Base-by-base conservation (phyloP, 1,140 invertebrate species). In the Lepidurus arcticus region DNA sequence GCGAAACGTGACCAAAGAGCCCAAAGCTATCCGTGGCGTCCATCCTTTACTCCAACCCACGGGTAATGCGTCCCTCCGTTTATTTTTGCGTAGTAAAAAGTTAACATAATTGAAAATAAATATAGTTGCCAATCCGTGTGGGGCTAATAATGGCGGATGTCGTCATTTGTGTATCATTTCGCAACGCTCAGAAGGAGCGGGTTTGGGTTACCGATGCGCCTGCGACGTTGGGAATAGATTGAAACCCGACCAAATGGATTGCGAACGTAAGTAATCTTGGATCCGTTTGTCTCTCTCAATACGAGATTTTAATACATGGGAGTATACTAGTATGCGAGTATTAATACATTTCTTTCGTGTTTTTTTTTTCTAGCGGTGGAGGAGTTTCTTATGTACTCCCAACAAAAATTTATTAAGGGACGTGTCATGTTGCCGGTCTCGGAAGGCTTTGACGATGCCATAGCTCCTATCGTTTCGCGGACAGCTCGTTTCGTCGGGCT, bases 301-400 rank as follows among this genome's bases (percentile, higher is more conserved):
- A 6, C 34, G 8, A 43, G n/a, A 73, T 34, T 34, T 34, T 34
- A 34, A 34, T 3, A 3, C 34, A 34, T 2, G 2, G 2, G 21
- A 73, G 16, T 24, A n/a, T 73, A 16, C 2, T 73, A 16, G 21
- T 73, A n/a, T 24, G 16, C 3, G 10, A 34, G 73, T 21, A 13
- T 21, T 75, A 42, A 75, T 24, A 42, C 9, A 53, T 76, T 44
- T 76, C 16, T 42, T 77, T 80, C 75, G 42, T 77, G n/a, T 78
- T 81, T 74, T 79, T 79, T 79, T 80, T 79, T 84, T 85, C 77
- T 82, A 88, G 88, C 91, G 24, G 92, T 98, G 0, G 88, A 91
- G 45, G 94, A 98, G 81, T 99, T 99, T 84, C 87, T 99, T 0
- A 92, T 99, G 88, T 99, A 98, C 85, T 98, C 96, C 0, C 96